Percentiles rank a stretch among this genome's conserved stretches.
phyloP scores from a whole-genome alignment of 2,888 invertebrate genomes.

The Sericinus montela region DNA sequence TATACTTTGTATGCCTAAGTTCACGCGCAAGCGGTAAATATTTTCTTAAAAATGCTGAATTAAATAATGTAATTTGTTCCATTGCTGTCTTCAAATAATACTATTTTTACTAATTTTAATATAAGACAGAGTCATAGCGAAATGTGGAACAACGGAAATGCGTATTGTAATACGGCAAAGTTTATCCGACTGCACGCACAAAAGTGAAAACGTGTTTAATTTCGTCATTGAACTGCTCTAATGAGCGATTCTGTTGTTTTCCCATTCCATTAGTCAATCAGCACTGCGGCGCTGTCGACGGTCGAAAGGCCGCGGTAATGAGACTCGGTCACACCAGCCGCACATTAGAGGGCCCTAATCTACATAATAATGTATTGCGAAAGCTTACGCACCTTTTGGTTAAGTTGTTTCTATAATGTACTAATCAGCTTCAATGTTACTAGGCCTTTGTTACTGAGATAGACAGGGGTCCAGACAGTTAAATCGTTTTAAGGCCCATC shows the following conservation, averaged over 20 bases:
- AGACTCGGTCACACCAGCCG: slow-evolving; percentile 46
- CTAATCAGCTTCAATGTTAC: no score
- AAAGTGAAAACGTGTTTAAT: slow-evolving; percentile 9
- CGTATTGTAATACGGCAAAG: not conserved
- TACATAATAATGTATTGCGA: slow-evolving; percentile 31
- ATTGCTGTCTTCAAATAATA: no score
- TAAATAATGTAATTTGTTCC: no score
- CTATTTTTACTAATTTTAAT: no score
- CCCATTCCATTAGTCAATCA: slow-evolving; percentile 20
- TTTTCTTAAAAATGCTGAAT: no score
- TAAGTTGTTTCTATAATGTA: not conserved
- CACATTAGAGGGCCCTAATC: slow-evolving; percentile 38
- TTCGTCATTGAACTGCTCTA: slow-evolving; percentile 12
- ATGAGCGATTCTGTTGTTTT: slow-evolving; percentile 11
- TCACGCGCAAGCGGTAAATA: no score
- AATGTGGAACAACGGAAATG: not conserved
- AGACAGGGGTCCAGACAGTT: no score
- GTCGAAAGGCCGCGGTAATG: slow-evolving; percentile 36
- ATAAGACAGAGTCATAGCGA: no score
- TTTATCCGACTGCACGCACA: slow-evolving; percentile 4
- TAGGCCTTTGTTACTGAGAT: no score
- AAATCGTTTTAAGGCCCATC: no score
- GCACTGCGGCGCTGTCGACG: slow-evolving; percentile 14
- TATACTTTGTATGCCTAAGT: no score
- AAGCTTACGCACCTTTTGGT: slow-evolving; percentile 32